These are phyloP conservation scores for Pseudolaguvia tuberculata DNA, from an alignment of 2,113 vertebrate species.

Conservation along the genomic window DNA sequence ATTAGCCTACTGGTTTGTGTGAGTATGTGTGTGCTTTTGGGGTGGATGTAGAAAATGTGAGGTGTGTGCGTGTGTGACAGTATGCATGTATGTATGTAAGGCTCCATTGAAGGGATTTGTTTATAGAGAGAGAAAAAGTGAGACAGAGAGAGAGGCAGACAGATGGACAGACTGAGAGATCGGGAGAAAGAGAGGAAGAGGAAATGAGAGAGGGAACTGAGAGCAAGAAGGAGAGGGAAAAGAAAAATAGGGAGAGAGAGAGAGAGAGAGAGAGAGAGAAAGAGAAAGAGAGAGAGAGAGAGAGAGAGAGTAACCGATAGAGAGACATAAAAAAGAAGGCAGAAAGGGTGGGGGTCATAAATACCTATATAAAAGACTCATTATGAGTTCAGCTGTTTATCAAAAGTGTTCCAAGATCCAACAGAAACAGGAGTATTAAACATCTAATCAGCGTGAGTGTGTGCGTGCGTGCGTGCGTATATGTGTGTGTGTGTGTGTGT, in stretches of 20 bases:
- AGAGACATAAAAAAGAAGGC: neutral
- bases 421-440: neutral
- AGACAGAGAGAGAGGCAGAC: neutral
- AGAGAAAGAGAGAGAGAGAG: neutral
- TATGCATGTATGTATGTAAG: constrained; percentile 31
- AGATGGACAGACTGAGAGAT: constrained; percentile 15
- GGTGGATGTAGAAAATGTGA: neutral
- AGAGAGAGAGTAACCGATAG: constrained; percentile 2
- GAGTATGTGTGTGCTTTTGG: constrained; percentile 1
- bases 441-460: neutral
- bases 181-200: neutral
- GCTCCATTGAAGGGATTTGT: constrained; percentile 33
- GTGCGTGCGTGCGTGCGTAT: neutral
- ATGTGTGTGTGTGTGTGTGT: neutral
- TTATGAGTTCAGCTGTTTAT: constrained; percentile 16
- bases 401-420: neutral
- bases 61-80: constrained; percentile 10
- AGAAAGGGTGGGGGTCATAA: constrained; percentile 1
- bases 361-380: constrained; percentile 29
- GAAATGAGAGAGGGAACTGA: constrained; percentile 1
- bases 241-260: neutral
- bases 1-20: constrained; percentile 4
- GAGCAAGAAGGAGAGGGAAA: neutral
- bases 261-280: neutral
- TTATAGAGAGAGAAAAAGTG: neutral